Conservation (phyloP, 2,797 vertebrate genomes). For the Squalus acanthias region DNA sequence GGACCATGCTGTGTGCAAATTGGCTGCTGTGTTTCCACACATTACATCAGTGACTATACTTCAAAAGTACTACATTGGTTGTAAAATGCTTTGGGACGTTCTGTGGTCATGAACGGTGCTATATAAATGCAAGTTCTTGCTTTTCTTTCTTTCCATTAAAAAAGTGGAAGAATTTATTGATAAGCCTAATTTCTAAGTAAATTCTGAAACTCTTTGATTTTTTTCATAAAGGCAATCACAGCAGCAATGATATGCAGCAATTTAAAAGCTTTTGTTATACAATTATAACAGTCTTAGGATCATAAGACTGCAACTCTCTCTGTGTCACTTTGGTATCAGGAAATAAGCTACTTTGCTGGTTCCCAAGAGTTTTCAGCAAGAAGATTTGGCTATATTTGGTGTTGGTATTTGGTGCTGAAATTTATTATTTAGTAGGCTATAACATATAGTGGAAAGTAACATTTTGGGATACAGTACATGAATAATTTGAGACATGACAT, state of each 20-base stretch:
- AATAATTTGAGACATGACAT: not conserved
- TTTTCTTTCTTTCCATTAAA: not conserved
- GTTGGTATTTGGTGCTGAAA: not conserved
- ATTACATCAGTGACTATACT: not conserved
- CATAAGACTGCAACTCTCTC: not conserved
- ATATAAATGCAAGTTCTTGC: not conserved
- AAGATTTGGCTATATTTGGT: not conserved
- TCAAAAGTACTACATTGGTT: not conserved
- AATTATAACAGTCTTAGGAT: too few species aligned
- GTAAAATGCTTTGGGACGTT: not conserved
- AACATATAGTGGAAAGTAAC: not conserved
- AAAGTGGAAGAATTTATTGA: not conserved
- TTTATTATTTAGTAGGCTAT: not conserved
- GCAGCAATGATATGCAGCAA: not conserved
- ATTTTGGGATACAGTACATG: too few species aligned
- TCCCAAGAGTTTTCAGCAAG: not conserved
- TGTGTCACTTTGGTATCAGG: not conserved
- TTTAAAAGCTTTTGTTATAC: too few species aligned
- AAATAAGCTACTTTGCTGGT: not conserved
- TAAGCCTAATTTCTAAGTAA: not conserved
- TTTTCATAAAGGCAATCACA: too few species aligned
- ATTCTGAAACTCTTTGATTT: not conserved
- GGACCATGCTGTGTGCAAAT: not conserved
- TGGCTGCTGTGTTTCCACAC: not conserved
- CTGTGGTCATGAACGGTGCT: not conserved